Conservation (phyloP, 2,888 invertebrate genomes). For the Branchinecta sandiegonensis region DNA sequence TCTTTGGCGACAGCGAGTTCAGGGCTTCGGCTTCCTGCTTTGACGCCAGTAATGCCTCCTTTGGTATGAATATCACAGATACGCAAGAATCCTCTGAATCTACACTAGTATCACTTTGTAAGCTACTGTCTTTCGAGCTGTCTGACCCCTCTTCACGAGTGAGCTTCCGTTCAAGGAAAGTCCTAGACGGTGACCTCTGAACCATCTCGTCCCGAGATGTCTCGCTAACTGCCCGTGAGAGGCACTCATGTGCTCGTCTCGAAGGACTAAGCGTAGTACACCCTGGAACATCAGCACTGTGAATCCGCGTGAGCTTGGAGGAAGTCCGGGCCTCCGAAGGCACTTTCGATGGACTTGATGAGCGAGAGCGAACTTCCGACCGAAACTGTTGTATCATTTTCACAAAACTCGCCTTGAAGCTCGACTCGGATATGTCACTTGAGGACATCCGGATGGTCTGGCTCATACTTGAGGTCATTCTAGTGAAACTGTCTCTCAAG, state of each 20-base stretch:
- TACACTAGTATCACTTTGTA: conserved; percentile 84
- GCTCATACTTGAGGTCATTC: conserved; percentile 18
- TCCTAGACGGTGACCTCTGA: conserved; percentile 27
- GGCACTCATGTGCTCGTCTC: not conserved
- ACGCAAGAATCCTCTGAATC: conserved; percentile 88
- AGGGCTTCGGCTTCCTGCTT: conserved; percentile 11
- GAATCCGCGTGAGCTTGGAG: not conserved
- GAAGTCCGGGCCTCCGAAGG: not conserved
- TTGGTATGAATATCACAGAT: conserved; percentile 78
- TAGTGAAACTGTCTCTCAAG: conserved; percentile 19
- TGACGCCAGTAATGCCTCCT: conserved; percentile 38
- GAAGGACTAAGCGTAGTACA: conserved; percentile 15
- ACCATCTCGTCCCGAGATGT: not conserved
- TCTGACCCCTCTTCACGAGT: conserved; percentile 71
- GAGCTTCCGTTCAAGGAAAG: conserved; percentile 48
- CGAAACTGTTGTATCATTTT: conserved; percentile 14
- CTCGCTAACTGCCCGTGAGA: not conserved
- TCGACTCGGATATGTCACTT: conserved; percentile 13
- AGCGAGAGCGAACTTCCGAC: not conserved
- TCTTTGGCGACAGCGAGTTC: conserved; percentile 4
- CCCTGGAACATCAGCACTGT: conserved; percentile 22
- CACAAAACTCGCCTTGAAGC: conserved; percentile 4
- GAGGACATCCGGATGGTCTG: conserved; percentile 12
- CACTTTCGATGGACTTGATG: conserved; percentile 11
- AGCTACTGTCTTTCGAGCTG: conserved; percentile 45